phyloP scores from a whole-genome alignment of 1,140 invertebrate genomes.

The Patella vulgata region DNA sequence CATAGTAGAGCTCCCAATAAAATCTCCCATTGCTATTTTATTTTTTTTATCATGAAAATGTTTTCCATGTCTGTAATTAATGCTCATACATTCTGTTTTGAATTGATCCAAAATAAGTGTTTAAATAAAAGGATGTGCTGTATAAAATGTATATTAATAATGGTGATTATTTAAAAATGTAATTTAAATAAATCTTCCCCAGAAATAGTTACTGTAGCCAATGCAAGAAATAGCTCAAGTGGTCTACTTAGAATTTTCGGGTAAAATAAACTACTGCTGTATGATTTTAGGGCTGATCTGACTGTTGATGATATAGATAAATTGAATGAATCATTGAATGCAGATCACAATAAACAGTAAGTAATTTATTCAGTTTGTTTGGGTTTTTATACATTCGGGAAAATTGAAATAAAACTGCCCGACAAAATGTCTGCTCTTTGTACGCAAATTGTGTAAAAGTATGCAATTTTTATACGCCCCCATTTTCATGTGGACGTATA shows the following conservation, averaged over 20 bases:
- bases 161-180: too few species aligned
- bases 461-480: too few species aligned
- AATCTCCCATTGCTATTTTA: not conserved
- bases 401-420: too few species aligned
- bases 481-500: too few species aligned
- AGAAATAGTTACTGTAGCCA: not conserved
- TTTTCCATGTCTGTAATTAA: not conserved
- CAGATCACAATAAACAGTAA: slow-evolving; percentile 60
- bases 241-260: not conserved
- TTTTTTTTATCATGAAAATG: not conserved
- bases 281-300: slow-evolving; percentile 54
- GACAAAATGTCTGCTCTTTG: too few species aligned
- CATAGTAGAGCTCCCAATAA: not conserved
- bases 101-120: too few species aligned
- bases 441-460: too few species aligned
- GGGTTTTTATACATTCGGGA: too few species aligned
- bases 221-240: not conserved
- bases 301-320: slow-evolving; percentile 60
- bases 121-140: too few species aligned
- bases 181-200: too few species aligned
- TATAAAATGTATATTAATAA: too few species aligned
- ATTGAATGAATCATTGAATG: slow-evolving; percentile 55
- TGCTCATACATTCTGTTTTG: too few species aligned
- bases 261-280: not conserved
- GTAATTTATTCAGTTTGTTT: slow-evolving; percentile 14